Conservation (phyloP, 2,797 vertebrate species). For the Danio aesculapii region DNA sequence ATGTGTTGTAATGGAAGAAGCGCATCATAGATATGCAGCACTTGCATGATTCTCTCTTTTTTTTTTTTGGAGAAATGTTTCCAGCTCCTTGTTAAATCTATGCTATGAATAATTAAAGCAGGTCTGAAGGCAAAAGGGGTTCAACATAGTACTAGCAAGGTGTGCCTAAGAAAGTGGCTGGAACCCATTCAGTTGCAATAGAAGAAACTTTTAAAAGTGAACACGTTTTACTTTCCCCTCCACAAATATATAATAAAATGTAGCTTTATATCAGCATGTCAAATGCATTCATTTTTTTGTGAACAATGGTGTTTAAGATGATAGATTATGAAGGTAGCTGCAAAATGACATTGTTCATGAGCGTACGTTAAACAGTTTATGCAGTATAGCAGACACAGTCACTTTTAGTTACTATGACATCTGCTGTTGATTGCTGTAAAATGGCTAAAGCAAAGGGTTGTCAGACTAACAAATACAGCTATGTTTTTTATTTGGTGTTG, state of each 20-base stretch:
- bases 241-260: not conserved
- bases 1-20: too few species aligned
- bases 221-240: not conserved
- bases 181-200: not conserved
- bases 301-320: not conserved
- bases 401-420: constrained; percentile 24
- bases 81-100: too few species aligned
- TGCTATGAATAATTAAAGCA: too few species aligned
- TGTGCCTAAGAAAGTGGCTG: too few species aligned
- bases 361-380: constrained; percentile 16
- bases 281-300: constrained; percentile 1
- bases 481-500: not conserved
- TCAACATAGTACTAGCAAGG: too few species aligned
- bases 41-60: too few species aligned
- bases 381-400: constrained; percentile 6
- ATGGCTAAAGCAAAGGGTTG: constrained; percentile 3
- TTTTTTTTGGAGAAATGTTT: too few species aligned
- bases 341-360: not conserved
- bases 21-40: too few species aligned
- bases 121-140: too few species aligned
- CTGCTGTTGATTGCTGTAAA: constrained; percentile 17
- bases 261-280: not conserved
- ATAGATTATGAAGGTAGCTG: constrained; percentile 22
- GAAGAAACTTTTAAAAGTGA: not conserved
- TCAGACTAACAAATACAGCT: constrained; percentile 10